Conservation (phyloP, 2,797 vertebrate species). For the Anguilla marmorata region DNA sequence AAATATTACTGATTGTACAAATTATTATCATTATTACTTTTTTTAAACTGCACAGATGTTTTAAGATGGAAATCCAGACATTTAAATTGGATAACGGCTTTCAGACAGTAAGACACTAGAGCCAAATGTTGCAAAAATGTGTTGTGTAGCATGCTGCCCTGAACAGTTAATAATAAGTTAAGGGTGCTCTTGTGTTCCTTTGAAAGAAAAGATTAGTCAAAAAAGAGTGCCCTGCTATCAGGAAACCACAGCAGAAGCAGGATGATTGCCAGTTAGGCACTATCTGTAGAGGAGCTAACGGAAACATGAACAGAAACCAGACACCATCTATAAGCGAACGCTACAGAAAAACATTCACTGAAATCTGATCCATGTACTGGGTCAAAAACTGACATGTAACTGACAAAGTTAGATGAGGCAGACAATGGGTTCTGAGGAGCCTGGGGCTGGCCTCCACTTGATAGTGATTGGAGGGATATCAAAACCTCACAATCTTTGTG, state of each 20-base stretch:
- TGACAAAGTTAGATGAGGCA: not conserved
- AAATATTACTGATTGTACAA: too few species aligned
- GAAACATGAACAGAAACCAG: not conserved
- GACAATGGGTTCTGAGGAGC: not conserved
- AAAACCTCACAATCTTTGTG: not conserved
- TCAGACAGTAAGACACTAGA: too few species aligned
- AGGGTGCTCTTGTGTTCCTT: not conserved
- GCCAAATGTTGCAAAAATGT: too few species aligned
- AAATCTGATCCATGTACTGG: not conserved
- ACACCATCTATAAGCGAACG: not conserved
- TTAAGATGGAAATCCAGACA: too few species aligned
- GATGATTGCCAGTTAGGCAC: too few species aligned
- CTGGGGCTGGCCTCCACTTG: not conserved
- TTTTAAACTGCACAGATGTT: too few species aligned
- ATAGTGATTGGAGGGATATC: not conserved
- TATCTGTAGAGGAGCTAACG: not conserved
- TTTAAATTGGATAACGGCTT: too few species aligned
- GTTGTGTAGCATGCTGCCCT: too few species aligned
- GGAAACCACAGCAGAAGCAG: not conserved
- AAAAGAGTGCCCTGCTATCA: not conserved
- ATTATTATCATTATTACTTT: too few species aligned
- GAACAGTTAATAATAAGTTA: not conserved
- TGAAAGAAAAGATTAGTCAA: not conserved
- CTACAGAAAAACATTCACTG: too few species aligned
- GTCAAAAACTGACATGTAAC: not conserved